A percentile compares a stretch with the other conserved stretches of the same genome.
Evolutionary conservation across 2,797 vertebrate species (phyloP).

Genomic region (Myotis myotis): DNA sequence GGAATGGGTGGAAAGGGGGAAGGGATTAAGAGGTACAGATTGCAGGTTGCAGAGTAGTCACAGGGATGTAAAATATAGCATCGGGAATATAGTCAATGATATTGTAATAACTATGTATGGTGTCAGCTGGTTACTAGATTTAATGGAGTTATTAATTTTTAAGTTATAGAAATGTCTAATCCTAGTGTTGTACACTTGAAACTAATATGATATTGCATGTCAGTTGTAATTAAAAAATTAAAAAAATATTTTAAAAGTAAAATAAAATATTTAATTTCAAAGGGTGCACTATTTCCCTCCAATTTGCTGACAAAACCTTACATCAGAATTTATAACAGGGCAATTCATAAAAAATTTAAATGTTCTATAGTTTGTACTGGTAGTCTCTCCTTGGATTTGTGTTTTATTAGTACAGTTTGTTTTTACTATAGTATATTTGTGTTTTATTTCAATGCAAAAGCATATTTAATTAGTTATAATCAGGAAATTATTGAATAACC

Average conservation of each 20-base stretch:
- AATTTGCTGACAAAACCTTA: constrained; percentile 30
- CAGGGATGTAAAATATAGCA: not conserved
- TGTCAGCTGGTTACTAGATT: not conserved
- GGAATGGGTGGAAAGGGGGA: not conserved
- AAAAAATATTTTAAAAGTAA: not conserved
- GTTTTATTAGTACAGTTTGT: not conserved
- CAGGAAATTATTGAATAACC: constrained; percentile 4
- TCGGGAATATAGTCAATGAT: not conserved
- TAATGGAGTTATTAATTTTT: not conserved
- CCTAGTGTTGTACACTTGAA: not conserved
- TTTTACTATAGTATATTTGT: not conserved
- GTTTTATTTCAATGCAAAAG: not conserved
- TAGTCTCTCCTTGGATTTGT: not conserved
- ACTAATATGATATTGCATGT: not conserved
- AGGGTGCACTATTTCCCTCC: not conserved
- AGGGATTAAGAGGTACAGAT: not conserved
- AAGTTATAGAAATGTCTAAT: not conserved
- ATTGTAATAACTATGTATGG: not conserved
- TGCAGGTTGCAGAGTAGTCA: not conserved
- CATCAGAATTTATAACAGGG: not conserved
- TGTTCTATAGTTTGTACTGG: not conserved
- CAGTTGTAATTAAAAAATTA: not conserved
- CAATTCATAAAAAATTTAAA: not conserved
- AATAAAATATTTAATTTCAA: not conserved
- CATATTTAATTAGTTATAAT: not conserved